These are phyloP conservation scores for Nothocercus julius DNA, from an alignment of 2,113 vertebrate genomes.

Conservation along the genomic window DNA sequence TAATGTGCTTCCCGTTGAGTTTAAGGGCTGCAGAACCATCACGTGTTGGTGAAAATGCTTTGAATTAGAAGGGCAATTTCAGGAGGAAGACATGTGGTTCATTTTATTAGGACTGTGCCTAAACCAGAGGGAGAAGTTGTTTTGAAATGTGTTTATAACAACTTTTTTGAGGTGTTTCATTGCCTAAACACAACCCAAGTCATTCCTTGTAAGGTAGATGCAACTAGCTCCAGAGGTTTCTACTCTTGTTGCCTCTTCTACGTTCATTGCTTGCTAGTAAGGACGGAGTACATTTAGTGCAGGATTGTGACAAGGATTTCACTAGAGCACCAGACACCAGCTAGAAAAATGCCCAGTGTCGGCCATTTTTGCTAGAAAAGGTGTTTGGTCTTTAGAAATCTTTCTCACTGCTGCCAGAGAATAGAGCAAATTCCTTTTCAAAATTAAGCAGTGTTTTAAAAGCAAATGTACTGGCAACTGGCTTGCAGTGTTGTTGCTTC, in stretches of 20 bases:
- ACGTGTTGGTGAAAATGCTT: neutral
- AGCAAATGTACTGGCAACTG: neutral
- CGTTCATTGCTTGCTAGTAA: neutral
- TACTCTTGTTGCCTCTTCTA: neutral
- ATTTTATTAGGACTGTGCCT: neutral
- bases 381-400: neutral
- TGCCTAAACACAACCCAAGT: neutral
- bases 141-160: neutral
- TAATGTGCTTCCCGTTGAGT: rapidly evolving
- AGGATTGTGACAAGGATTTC: neutral
- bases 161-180: neutral
- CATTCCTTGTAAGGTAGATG: neutral
- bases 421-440: neutral
- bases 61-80: neutral
- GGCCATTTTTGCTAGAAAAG: neutral
- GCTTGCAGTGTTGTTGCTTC: neutral
- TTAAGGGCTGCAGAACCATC: too few relatives aligned
- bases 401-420: neutral
- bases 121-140: neutral
- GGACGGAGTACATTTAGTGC: neutral
- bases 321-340: neutral
- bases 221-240: neutral
- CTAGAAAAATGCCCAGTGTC: neutral
- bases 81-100: neutral
- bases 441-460: neutral